Evolutionary conservation across 2,888 invertebrate genomes (phyloP).

Genomic region (Anagyrus pseudococci): DNA sequence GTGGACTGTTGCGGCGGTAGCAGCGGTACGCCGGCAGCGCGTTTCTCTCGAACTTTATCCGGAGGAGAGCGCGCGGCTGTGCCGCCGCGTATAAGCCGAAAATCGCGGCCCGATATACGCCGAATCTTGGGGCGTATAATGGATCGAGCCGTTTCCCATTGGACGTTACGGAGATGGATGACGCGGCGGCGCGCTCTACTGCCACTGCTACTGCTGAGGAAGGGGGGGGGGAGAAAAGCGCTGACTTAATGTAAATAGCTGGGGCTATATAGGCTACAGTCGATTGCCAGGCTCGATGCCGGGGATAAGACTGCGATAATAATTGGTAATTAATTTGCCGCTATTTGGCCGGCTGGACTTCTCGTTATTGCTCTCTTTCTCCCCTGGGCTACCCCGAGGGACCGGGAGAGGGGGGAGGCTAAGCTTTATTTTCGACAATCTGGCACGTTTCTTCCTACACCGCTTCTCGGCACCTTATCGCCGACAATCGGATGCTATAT

Average conservation of each 20-base stretch:
- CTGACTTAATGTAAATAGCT: conserved; percentile 26
- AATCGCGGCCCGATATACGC: conserved; percentile 2
- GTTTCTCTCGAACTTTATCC: conserved; percentile 25
- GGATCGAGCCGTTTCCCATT: conserved; percentile 21
- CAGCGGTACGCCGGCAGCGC: neutral
- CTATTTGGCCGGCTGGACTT: neutral
- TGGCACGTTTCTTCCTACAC: too few species aligned
- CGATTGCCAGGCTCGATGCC: neutral
- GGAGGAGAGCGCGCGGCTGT: neutral
- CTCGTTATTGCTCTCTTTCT: too few species aligned
- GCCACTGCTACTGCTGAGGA: too few species aligned
- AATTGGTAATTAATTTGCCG: neutral
- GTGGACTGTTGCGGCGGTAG: conserved; percentile 5
- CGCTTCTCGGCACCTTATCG: too few species aligned
- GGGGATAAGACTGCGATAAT: neutral
- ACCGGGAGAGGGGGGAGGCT: too few species aligned
- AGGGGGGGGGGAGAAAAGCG: neutral
- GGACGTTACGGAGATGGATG: conserved; percentile 5
- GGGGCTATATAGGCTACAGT: neutral
- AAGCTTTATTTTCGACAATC: too few species aligned
- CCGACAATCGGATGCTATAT: too few species aligned
- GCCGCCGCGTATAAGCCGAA: neutral
- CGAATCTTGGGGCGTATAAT: conserved; percentile 20
- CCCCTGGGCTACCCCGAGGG: neutral
- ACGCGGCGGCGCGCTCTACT: neutral